Evolutionary conservation across 2,888 invertebrate species (phyloP).

Genomic region (Agrotis ipsilon): DNA sequence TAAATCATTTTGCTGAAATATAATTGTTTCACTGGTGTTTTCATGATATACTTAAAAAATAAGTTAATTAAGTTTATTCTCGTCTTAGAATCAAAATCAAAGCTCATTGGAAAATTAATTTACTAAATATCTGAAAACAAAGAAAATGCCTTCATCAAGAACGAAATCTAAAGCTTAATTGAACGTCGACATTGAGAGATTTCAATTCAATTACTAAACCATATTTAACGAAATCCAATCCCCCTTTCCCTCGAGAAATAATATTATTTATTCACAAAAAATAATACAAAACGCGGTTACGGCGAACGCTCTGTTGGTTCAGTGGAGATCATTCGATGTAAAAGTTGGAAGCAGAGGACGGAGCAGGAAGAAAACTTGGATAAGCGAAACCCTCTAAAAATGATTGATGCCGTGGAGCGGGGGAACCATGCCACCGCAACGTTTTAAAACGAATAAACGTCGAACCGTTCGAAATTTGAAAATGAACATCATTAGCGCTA

Average conservation of each 20-base stretch:
- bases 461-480: conserved; percentile 86
- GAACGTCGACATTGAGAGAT: conserved; percentile 91
- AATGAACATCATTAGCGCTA: conserved; percentile 89
- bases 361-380: conserved; percentile 89
- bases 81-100: conserved; percentile 58
- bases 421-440: conserved; percentile 78
- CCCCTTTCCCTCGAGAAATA: conserved; percentile 89
- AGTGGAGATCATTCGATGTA: conserved; percentile 90
- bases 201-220: conserved; percentile 92
- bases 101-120: conserved; percentile 77
- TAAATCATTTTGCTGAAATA: background rate
- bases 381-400: conserved; percentile 91
- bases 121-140: conserved; percentile 85
- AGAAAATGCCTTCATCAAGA: conserved; percentile 86
- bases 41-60: background rate
- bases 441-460: conserved; percentile 91
- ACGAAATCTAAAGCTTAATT: conserved; percentile 89
- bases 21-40: background rate
- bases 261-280: conserved; percentile 91
- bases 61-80: background rate
- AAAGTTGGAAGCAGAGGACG: conserved; percentile 86
- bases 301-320: conserved; percentile 89
- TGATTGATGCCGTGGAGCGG: conserved; percentile 89
- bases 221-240: conserved; percentile 92
- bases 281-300: conserved; percentile 90